A percentile compares a stretch with the other conserved stretches of the same genome.
phyloP scores from a whole-genome alignment of 2,888 invertebrate genomes.

The Philereme vetulata region DNA sequence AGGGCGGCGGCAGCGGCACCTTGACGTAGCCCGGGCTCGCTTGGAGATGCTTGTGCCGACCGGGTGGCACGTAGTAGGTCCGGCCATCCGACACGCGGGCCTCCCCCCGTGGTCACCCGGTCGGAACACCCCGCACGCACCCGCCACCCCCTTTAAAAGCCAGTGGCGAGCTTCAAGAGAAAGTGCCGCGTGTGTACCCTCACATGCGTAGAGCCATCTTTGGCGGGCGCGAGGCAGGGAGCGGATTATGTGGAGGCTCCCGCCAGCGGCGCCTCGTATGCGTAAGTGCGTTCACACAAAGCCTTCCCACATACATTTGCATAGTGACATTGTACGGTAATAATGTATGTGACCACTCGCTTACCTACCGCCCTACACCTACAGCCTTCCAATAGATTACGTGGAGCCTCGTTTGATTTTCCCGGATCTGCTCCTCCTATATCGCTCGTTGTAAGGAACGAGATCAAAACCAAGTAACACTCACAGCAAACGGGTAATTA shows the following conservation, averaged over 20 bases:
- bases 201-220: constrained; percentile 82
- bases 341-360: constrained; percentile 82
- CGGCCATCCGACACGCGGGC: constrained; percentile 57
- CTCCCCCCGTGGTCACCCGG: constrained; percentile 84
- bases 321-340: constrained; percentile 83
- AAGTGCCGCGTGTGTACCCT: constrained; percentile 83
- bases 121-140: constrained; percentile 68
- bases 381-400: constrained; percentile 73
- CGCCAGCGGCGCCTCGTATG: constrained; percentile 66
- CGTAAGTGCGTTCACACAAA: constrained; percentile 83
- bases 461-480: constrained; percentile 15
- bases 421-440: constrained; percentile 17
- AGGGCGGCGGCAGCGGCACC: constrained; percentile 24
- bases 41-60: constrained; percentile 41
- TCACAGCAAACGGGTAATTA: neutral
- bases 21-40: constrained; percentile 11
- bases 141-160: constrained; percentile 82
- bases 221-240: constrained; percentile 67
- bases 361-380: constrained; percentile 55
- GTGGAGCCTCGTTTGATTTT: constrained; percentile 27
- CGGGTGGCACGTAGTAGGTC: constrained; percentile 55
- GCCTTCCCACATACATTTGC: constrained; percentile 82
- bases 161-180: constrained; percentile 85
- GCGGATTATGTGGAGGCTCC: constrained; percentile 78
- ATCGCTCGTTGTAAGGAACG: constrained; percentile 9